Conservation (phyloP, 2,888 invertebrate species). For the Horisme vitalbata region DNA sequence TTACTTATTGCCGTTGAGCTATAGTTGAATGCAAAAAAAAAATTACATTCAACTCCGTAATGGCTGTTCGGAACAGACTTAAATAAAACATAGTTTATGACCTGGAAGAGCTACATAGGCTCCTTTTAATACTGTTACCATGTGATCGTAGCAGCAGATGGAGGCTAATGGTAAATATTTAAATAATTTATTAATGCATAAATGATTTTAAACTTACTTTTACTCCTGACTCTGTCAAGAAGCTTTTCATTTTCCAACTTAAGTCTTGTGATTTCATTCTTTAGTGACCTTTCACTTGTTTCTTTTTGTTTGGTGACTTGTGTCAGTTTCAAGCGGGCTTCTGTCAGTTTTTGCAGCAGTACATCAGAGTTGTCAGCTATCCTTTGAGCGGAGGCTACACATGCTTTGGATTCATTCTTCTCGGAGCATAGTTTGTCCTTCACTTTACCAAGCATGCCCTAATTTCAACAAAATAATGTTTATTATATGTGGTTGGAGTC, state of each 20-base stretch:
- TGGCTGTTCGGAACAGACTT: too few species aligned
- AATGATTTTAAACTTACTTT: constrained; percentile 48
- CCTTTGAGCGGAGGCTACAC: constrained; percentile 70
- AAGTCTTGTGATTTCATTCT: constrained; percentile 63
- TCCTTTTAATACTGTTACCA: too few species aligned
- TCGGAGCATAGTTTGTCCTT: constrained; percentile 60
- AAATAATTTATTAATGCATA: background rate
- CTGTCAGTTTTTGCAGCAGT: constrained; percentile 54
- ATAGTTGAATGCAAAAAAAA: too few species aligned
- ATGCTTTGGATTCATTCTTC: constrained; percentile 70
- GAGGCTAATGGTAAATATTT: too few species aligned
- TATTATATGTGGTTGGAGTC: too few species aligned
- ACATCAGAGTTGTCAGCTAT: constrained; percentile 68
- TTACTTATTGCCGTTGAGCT: too few species aligned
- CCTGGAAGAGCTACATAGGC: too few species aligned
- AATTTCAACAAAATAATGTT: constrained; percentile 21
- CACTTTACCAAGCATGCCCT: constrained; percentile 54
- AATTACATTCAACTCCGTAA: too few species aligned
- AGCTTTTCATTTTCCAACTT: constrained; percentile 69
- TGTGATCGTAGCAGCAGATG: too few species aligned
- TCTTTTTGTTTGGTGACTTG: constrained; percentile 68
- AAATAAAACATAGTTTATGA: too few species aligned
- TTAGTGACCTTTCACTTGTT: constrained; percentile 57
- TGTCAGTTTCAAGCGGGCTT: constrained; percentile 55
- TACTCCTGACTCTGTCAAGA: constrained; percentile 58